These are phyloP conservation scores for Esox lucius DNA, from an alignment of 2,797 vertebrate species.

Conservation along the genomic window DNA sequence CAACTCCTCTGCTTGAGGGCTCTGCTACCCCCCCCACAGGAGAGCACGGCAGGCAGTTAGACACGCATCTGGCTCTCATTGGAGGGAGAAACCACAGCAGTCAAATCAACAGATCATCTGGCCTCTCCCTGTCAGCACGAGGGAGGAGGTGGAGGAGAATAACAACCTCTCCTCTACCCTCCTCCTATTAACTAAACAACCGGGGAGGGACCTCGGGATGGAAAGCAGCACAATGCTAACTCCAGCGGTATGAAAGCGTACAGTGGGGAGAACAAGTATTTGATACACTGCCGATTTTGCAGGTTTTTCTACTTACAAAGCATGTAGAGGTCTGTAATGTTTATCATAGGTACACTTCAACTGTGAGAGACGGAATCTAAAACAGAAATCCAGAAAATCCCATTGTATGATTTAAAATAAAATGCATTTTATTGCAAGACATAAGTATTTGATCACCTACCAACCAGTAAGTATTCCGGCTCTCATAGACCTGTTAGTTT, in stretches of 20 bases:
- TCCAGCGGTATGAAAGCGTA: constrained; percentile 13
- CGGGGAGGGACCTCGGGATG: not conserved
- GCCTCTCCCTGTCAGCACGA: not conserved
- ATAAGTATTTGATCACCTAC: no score
- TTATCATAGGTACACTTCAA: no score
- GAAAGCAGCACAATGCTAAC: constrained; percentile 51
- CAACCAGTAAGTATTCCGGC: no score
- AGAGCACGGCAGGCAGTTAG: not conserved
- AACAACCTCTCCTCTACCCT: constrained; percentile 8
- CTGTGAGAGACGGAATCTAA: no score
- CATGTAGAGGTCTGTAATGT: no score
- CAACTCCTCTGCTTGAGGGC: constrained; percentile 2
- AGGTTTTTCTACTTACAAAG: no score
- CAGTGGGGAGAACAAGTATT: no score
- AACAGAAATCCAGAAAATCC: no score
- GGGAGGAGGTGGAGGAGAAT: not conserved
- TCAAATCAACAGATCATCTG: constrained; percentile 38
- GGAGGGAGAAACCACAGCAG: constrained; percentile 31
- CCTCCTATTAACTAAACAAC: not conserved
- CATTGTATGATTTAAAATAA: no score
- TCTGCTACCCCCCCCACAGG: not conserved
- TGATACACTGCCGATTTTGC: no score
- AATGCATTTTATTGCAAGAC: no score
- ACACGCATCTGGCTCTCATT: constrained; percentile 21
- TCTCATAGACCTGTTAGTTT: no score